Percentiles rank a stretch among this genome's conserved stretches.
Evolutionary conservation across 1,140 invertebrate species (phyloP).

Genomic region (Wasmannia auropunctata): DNA sequence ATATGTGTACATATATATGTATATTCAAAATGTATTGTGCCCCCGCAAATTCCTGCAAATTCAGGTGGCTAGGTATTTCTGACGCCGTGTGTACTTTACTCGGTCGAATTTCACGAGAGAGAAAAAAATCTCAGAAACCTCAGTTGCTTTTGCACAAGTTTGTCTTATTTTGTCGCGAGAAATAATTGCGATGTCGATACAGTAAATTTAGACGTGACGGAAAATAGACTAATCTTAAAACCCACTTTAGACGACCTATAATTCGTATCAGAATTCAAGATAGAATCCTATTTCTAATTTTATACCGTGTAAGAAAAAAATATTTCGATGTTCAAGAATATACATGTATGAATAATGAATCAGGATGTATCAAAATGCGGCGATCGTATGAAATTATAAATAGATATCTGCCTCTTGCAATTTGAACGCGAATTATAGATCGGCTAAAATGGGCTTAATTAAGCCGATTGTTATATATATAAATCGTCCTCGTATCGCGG

Average conservation of each 20-base stretch:
- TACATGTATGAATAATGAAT: background rate
- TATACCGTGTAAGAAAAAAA: background rate
- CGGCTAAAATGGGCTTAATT: background rate
- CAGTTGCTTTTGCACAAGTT: background rate
- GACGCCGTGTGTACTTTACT: background rate
- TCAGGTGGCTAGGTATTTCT: no score
- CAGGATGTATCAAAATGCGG: background rate
- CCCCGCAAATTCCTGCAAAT: no score
- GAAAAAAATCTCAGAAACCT: background rate
- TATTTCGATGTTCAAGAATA: background rate
- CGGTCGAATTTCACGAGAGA: background rate
- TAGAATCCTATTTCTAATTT: slow-evolving; percentile 16
- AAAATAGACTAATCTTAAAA: background rate
- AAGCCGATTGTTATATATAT: slow-evolving; percentile 5
- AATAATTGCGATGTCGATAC: background rate
- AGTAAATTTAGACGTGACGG: background rate
- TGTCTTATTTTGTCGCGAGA: background rate
- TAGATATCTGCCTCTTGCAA: background rate
- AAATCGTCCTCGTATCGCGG: background rate
- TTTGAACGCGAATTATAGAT: background rate
- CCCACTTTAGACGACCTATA: background rate
- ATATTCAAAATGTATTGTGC: no score
- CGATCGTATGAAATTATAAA: background rate
- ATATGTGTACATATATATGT: no score
- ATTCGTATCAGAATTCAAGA: background rate